These are phyloP conservation scores for Cercopithecus hamlyni DNA, from an alignment of 2,797 vertebrate species.

Conservation along the genomic window DNA sequence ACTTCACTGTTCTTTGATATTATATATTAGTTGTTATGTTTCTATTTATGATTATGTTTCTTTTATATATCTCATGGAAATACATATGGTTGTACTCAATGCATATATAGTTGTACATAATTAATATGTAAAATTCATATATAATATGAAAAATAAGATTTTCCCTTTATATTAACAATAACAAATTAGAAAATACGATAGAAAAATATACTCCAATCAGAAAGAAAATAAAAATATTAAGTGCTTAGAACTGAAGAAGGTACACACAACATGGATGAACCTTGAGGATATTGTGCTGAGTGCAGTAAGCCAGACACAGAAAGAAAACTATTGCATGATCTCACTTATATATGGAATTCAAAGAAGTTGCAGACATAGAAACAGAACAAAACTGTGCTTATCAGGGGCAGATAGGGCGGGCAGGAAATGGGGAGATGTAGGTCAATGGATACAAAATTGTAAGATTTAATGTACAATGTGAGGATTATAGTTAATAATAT, in stretches of 20 bases:
- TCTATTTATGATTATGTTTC: neutral
- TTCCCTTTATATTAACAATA: neutral
- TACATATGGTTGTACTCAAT: neutral
- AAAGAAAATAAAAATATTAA: neutral
- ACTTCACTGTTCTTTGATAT: neutral
- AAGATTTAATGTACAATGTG: no score
- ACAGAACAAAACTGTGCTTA: neutral
- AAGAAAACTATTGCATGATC: neutral
- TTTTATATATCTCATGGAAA: neutral
- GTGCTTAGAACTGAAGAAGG: neutral
- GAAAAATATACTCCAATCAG: neutral
- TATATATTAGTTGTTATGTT: neutral
- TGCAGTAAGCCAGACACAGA: neutral
- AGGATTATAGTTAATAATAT: no score
- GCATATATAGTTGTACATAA: fast-evolving
- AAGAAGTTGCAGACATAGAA: neutral
- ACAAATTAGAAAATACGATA: neutral
- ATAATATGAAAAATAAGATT: no score
- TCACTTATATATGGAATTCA: neutral
- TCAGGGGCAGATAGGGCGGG: fast-evolving
- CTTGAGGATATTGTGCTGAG: neutral
- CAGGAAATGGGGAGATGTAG: neutral
- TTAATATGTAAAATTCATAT: neutral
- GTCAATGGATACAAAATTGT: neutral
- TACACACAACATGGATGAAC: neutral